Percentiles rank a stretch among this genome's conserved stretches.
These are phyloP conservation scores for Phalacrocorax aristotelis DNA, from an alignment of 2,113 vertebrate species.

Conservation along the genomic window DNA sequence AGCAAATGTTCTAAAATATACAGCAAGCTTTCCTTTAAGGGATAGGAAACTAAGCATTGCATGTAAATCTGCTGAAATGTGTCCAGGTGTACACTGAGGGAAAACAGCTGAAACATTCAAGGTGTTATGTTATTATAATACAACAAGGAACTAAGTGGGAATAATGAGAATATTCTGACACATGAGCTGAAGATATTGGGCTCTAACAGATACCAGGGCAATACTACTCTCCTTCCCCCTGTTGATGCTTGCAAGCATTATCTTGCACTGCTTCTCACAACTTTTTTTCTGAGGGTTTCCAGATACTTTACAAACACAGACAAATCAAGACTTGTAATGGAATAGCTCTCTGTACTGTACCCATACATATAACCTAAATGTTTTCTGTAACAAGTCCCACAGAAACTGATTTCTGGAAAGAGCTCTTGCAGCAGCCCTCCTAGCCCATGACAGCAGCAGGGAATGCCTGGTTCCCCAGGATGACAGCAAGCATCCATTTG, in stretches of 20 bases:
- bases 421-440: neutral
- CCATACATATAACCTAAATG: neutral
- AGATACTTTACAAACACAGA: neutral
- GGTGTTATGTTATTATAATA: neutral
- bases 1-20: neutral
- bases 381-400: neutral
- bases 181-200: neutral
- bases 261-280: neutral
- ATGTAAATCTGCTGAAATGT: neutral
- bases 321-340: neutral
- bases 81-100: neutral
- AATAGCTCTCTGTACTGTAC: neutral
- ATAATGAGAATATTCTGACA: neutral
- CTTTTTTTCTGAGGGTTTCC: neutral
- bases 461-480: fast-evolving
- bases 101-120: neutral
- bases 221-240: neutral
- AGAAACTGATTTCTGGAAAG: neutral
- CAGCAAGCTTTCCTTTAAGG: neutral
- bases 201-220: neutral
- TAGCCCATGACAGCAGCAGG: fast-evolving
- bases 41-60: neutral
- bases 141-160: neutral
- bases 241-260: neutral
- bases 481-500: neutral